Percentiles rank a stretch among this genome's conserved stretches.
Evolutionary conservation across 1,140 invertebrate species (phyloP).

Genomic region (Heliconius hermathena): DNA sequence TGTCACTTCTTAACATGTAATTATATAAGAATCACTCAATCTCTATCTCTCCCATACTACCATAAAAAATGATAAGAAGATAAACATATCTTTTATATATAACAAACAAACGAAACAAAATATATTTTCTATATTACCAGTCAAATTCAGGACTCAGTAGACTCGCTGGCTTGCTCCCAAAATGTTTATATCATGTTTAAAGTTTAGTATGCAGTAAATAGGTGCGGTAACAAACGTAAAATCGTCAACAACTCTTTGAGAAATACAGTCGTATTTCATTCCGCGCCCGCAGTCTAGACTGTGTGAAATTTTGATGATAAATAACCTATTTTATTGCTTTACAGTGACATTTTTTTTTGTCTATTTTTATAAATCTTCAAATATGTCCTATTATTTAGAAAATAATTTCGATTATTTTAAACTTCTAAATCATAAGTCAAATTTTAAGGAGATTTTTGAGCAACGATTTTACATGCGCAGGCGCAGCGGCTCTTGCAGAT

Average conservation of each 20-base stretch:
- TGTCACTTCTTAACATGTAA: too few relatives aligned
- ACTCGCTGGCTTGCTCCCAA: constrained; percentile 23
- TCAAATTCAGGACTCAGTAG: neutral
- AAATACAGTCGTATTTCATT: constrained; percentile 30
- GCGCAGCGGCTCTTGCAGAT: too few relatives aligned
- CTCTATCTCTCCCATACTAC: too few relatives aligned
- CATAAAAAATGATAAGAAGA: neutral
- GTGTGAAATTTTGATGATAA: constrained; percentile 53
- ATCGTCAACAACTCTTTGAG: constrained; percentile 39
- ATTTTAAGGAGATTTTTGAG: too few relatives aligned
- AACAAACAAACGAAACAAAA: neutral
- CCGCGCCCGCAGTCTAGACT: constrained; percentile 44
- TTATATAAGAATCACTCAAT: too few relatives aligned
- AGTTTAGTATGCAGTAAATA: constrained; percentile 28
- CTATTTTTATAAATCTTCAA: neutral
- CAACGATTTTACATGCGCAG: too few relatives aligned
- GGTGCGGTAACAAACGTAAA: constrained; percentile 37
- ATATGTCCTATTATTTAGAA: too few relatives aligned
- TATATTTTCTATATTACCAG: neutral
- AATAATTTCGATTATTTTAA: too few relatives aligned
- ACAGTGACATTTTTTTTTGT: neutral
- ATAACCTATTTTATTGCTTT: constrained; percentile 43
- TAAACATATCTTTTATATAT: neutral
- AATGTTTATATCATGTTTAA: constrained; percentile 31
- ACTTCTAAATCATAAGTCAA: too few relatives aligned